Base-by-base conservation (phyloP, 2,797 vertebrate genomes). In the Esox masquinongy region DNA sequence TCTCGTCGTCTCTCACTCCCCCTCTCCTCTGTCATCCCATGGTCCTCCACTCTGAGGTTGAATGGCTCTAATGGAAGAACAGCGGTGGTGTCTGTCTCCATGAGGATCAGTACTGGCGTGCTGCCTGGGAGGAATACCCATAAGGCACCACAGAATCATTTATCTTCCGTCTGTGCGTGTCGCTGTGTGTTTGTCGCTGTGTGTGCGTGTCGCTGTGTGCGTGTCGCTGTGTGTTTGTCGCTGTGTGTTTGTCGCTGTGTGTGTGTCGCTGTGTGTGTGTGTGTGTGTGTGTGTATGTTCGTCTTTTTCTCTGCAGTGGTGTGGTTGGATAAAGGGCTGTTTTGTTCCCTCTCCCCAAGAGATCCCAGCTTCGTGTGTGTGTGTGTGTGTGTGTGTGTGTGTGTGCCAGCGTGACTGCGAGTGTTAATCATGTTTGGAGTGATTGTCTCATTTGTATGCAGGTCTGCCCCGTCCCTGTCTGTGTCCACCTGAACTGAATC, bases 71-170 rank as follows among this genome's bases (percentile, higher is more conserved):
- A 24, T 0, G 22, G 47, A 22, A 34, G 36, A 8, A 82, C 84
- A 72, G 80, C 82, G 83, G 88, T 83, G 89, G 79, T 64, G 83
- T 85, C 81, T 87, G 86, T 83, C 83, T 90, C 88, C 86, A 86
- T 86, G 85, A 82, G 83, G 87, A 90, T 92, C 87, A 88, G 53
- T 19, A 19, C 15, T 22, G 31, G 29, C 71, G 12, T 39, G 88
- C 82, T 24, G 56, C 56, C 56, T 91, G 89, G 86, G 88, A 82
- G 86, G 91, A 93, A 93, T 93, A 92, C 88, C 88, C 92, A 93
- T 91, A 85, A 91, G 24, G 90, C 85, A 77, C 79, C 4, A 34
- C 82, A 73, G 86, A 84, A 78, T 83, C 89, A 85, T 84, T 89
- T 56, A 22, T 43, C 56, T 14, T 11, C 43, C 43, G 9, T 14